Conservation (phyloP, 2,888 invertebrate species). For the Enchytraeus crypticus region DNA sequence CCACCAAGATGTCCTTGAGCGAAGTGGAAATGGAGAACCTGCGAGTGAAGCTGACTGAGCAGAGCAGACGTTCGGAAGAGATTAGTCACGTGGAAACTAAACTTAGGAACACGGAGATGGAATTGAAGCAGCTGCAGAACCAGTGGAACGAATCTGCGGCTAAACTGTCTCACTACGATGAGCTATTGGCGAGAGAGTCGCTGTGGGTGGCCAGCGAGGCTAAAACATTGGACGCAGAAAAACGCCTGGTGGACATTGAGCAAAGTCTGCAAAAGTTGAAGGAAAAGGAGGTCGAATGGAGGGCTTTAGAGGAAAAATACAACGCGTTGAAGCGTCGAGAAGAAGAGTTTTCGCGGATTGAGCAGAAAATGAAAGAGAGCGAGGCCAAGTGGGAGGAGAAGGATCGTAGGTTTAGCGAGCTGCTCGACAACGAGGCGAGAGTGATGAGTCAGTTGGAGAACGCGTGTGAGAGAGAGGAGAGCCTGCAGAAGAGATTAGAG, state of each 20-base stretch:
- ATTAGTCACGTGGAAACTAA: background rate
- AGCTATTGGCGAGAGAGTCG: background rate
- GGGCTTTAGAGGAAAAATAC: background rate
- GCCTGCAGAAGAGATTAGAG: too few species aligned
- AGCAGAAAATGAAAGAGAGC: conserved; percentile 5
- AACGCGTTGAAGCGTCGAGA: background rate
- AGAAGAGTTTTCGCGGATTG: background rate
- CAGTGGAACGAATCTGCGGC: background rate
- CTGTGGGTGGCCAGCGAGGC: background rate
- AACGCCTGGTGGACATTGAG: background rate
- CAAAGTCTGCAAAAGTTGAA: background rate
- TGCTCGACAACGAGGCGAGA: background rate
- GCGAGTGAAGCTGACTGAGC: background rate
- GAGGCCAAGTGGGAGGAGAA: conserved; percentile 9
- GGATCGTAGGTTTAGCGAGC: conserved; percentile 1
- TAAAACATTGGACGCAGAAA: background rate
- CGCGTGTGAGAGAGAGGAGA: background rate
- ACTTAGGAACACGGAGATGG: background rate
- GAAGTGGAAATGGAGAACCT: background rate
- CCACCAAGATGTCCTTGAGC: background rate
- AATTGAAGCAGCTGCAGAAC: background rate
- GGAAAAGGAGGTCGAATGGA: background rate
- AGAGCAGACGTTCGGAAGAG: background rate
- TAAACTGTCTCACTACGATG: background rate
- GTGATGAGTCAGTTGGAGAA: background rate